Conservation (phyloP, 2,888 invertebrate genomes). For the Aleiodes alternator region DNA sequence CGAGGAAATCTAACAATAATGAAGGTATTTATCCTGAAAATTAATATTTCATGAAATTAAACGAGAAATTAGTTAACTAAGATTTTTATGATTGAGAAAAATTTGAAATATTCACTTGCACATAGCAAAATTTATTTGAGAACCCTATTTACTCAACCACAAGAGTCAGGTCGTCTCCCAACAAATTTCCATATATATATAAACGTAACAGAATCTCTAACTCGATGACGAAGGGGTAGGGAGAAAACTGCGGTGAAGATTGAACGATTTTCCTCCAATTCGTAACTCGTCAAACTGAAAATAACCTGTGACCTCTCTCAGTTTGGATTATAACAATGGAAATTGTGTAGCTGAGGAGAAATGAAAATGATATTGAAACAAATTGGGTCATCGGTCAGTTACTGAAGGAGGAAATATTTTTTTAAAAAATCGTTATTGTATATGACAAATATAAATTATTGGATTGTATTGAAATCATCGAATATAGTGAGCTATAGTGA, state of each 20-base stretch:
- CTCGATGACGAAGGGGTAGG: background rate
- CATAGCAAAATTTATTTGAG: too few species aligned
- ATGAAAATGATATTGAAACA: conserved; percentile 21
- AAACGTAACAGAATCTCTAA: too few species aligned
- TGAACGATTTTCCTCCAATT: conserved; percentile 35
- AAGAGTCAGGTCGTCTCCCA: too few species aligned
- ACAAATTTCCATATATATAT: too few species aligned
- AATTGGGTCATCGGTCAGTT: conserved; percentile 19
- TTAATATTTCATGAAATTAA: too few species aligned
- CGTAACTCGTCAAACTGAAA: conserved; percentile 32
- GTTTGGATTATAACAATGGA: conserved; percentile 16
- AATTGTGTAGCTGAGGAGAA: background rate
- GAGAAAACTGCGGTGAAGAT: conserved; percentile 35
- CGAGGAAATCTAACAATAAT: too few species aligned
- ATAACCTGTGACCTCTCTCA: conserved; percentile 31
- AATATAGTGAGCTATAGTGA: background rate
- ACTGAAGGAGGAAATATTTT: background rate
- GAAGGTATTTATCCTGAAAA: too few species aligned
- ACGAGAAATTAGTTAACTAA: too few species aligned
- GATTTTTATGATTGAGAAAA: too few species aligned
- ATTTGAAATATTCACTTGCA: too few species aligned
- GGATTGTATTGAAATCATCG: conserved; percentile 11
- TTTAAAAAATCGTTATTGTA: background rate
- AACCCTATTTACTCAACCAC: too few species aligned
- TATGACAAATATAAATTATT: conserved; percentile 8